A percentile compares a stretch with the other conserved stretches of the same genome.
phyloP scores from a whole-genome alignment of 2,888 invertebrate species.

The Digitonthophagus gazella region DNA sequence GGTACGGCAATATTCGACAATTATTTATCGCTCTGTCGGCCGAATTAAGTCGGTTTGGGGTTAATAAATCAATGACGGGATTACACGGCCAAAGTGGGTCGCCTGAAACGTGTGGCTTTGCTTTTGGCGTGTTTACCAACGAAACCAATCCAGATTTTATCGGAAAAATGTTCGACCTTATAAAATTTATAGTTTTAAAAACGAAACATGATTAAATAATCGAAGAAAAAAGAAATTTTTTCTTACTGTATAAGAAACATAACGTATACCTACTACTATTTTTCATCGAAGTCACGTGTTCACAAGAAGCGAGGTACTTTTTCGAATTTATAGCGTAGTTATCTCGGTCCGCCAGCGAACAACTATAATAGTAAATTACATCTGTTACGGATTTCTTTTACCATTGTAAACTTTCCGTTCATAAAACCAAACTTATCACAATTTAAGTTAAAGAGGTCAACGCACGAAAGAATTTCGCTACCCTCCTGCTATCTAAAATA shows the following conservation, averaged over 20 bases:
- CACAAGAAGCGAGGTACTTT: neutral
- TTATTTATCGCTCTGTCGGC: neutral
- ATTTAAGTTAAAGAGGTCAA: too few species aligned
- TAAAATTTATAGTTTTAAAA: neutral
- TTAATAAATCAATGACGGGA: neutral
- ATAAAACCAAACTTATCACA: too few species aligned
- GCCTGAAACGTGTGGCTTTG: neutral
- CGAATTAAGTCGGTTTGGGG: neutral
- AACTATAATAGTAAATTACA: neutral
- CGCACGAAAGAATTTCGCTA: too few species aligned
- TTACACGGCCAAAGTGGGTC: neutral
- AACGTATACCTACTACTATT: neutral
- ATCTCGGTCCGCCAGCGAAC: neutral
- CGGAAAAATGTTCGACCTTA: neutral
- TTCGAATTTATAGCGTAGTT: neutral
- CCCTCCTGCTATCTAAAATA: neutral
- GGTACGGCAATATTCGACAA: neutral
- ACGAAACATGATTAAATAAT: too few species aligned
- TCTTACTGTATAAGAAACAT: too few species aligned
- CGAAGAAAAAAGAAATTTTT: neutral
- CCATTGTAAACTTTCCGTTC: too few species aligned
- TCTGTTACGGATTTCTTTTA: neutral
- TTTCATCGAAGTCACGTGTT: neutral
- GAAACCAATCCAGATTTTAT: neutral
- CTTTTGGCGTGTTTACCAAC: neutral